Base-by-base conservation (phyloP, 2,113 vertebrate genomes). In the Psilopsiagon aymara region DNA sequence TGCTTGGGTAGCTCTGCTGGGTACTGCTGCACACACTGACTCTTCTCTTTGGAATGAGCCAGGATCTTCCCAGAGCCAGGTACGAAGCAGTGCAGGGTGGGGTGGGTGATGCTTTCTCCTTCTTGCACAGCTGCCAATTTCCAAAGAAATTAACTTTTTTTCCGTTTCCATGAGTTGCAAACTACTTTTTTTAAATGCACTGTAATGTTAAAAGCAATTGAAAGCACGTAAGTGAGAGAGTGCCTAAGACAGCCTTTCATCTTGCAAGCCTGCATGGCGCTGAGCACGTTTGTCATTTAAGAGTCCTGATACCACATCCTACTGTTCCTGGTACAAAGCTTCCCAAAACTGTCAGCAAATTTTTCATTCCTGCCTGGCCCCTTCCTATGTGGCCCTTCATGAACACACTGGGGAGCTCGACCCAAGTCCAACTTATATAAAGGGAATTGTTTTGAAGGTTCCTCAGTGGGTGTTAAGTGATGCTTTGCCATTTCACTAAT, bases 31-130 rank as follows among this genome's bases (percentile, higher is more conserved):
- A 1, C 29, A 64, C 2, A 6, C 51, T 96, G 90, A 94, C 62
- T 91, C 73, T 78, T 62, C 23, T 46, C 80, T 88, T 69, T 85
- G 88, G 96, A 94, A 95, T 66, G 88, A 96, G 67, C 37, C 37
- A 41, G 83, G 70, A 60, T 88, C 80, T 84, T 84, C 80, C 83
- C 78, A 76, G 91, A 95, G 78, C 57, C 94, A 95, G 95, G 94
- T 73, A 93, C n/a, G 1, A 76, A 87, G 78, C 43, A 77, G 53
- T 0, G 3, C 17, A 74, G 81, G 14, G 62, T 78, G 37, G 80
- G 47, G 43, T 37, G 5, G 13, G 28, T 18, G 6, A 33, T 41
- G 18, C 15, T 86, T 88, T 59, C 47, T 81, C 39, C 41, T 63
- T 49, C 55, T 92, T 92, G 43, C 86, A 68, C 0, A 4, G 74